Evolutionary conservation across 53 echinoderm and acorn worm species (phyloP), one percentile per base, ranked within the genome.

Genomic region (Apostichopus leukothele): DNA sequence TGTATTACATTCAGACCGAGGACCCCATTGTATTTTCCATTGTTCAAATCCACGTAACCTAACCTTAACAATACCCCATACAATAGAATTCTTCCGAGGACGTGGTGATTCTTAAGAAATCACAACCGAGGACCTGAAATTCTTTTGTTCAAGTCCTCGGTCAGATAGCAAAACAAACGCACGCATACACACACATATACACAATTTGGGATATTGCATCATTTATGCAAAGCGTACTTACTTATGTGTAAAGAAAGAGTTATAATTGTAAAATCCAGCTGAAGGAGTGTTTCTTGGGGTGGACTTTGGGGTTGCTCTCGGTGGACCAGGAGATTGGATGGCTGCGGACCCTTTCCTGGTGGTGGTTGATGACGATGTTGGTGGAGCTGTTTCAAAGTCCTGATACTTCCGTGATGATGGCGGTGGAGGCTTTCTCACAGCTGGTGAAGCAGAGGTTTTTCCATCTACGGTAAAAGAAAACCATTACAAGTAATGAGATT

Each of bases 181-280:
- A n/a, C n/a, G n/a, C 27, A 27, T 1, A 27, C 27, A 27, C 1
- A 27, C 27, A 1, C 1, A 27, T 3, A 39, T 39, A 39, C 39
- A 39, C 39, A 39, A 39, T 39, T 39, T 39, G 3, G 39, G 39
- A 39, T 39, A 39, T 39, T 39, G 39, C 57, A 57, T 57, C 57
- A 57, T 27, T 8, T 7, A 76, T 26, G 27, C 6, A 26, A 90
- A 11, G 93, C 95, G 90, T 92, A 95, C 96, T 93, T 92, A 96
- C 96, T 96, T 96, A 90, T 96, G 96, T 22, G 96, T 96, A 52
- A 95, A 96, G 76, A 96, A 96, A 74, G 96, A 96, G 90, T 96
- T 95, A 86, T 95, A 96, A 75, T 96, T 95, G 87, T 94, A 92
- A 20, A 86, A 75, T 14, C 60, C 66, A 10, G 85, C 66, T 51